Evolutionary conservation across 2,888 invertebrate genomes (phyloP).

Genomic region (Hanleya hanleyi): DNA sequence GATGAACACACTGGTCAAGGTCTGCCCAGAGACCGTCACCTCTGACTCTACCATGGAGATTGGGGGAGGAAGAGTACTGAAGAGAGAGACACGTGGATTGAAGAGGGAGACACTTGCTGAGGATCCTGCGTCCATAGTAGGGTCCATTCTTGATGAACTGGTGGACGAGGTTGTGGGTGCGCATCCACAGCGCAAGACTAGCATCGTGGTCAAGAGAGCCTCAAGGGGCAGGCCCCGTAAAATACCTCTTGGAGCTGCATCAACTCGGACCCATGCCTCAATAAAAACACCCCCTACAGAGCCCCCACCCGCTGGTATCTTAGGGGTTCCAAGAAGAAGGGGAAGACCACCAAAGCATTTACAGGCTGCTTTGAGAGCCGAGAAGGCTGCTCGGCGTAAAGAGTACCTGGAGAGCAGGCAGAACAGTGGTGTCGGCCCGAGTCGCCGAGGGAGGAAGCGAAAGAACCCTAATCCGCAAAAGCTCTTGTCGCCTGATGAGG

Average conservation of each 20-base stretch:
- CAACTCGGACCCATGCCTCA: too few relatives aligned
- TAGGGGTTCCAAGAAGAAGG: background rate
- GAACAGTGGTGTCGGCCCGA: background rate
- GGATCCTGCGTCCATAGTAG: background rate
- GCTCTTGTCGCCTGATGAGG: background rate
- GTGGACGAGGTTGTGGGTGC: background rate
- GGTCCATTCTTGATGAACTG: background rate
- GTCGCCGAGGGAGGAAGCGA: background rate
- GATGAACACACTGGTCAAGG: background rate
- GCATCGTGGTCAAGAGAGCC: too few relatives aligned
- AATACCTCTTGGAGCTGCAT: background rate
- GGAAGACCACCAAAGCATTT: background rate
- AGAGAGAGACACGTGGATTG: too few relatives aligned
- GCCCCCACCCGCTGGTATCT: background rate
- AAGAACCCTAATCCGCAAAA: conserved; percentile 10
- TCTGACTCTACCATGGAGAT: background rate
- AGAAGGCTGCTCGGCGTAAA: background rate
- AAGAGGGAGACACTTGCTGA: too few relatives aligned
- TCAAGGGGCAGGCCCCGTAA: background rate
- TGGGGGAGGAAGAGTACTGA: background rate
- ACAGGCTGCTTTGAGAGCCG: background rate
- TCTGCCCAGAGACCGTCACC: background rate
- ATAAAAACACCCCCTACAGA: background rate
- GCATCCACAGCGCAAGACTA: background rate
- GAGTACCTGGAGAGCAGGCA: background rate